Evolutionary conservation across 2,888 invertebrate species (phyloP).

Genomic region (Eupithecia vulgata): DNA sequence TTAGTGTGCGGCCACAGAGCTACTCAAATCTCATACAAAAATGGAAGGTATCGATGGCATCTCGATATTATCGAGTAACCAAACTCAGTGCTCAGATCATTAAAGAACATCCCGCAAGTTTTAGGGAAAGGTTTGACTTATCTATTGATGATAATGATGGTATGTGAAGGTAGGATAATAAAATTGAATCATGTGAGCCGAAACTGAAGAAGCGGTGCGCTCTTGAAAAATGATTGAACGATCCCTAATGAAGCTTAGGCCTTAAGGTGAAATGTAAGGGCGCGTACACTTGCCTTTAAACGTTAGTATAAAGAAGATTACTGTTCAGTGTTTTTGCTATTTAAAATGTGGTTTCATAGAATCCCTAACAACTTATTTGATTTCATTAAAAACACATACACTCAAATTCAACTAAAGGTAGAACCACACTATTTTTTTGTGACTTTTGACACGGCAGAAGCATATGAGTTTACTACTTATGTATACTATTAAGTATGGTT

Average conservation of each 20-base stretch:
- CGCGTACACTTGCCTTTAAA: not conserved
- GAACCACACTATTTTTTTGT: no score
- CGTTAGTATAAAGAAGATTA: no score
- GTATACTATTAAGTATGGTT: no score
- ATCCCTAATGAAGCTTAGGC: conserved; percentile 72
- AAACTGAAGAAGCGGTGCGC: conserved; percentile 48
- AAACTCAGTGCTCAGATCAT: not conserved
- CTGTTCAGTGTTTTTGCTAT: not conserved
- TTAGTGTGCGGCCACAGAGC: no score
- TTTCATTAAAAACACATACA: no score
- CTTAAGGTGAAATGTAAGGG: conserved; percentile 67
- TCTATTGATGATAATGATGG: conserved; percentile 13
- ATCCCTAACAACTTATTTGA: not conserved
- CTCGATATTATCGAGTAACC: no score
- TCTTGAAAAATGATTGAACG: conserved; percentile 73
- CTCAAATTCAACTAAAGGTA: no score
- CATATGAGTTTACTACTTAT: no score
- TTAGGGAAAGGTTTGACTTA: not conserved
- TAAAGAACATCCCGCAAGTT: not conserved
- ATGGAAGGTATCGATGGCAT: no score
- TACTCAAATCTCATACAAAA: no score
- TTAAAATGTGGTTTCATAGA: not conserved
- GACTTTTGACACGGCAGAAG: no score
- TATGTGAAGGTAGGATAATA: not conserved
- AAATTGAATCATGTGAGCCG: conserved; percentile 35